These are phyloP conservation scores for Clarias gariepinus DNA, from an alignment of 2,113 vertebrate genomes.

Conservation along the genomic window DNA sequence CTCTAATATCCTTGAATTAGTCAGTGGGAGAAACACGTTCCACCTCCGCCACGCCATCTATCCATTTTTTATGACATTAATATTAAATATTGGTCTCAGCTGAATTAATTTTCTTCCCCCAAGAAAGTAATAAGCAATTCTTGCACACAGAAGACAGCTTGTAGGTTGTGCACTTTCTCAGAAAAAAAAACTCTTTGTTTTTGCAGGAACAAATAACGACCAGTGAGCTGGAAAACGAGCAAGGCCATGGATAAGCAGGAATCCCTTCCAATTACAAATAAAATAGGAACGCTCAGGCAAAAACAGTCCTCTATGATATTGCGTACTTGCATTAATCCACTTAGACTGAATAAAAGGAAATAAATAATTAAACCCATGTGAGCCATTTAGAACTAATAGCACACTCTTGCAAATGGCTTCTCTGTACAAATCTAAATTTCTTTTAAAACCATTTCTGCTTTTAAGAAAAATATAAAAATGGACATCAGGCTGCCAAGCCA, in stretches of 20 bases:
- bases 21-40: conserved; percentile 26
- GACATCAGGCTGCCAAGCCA: conserved; percentile 15
- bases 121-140: conserved; percentile 43
- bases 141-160: background rate
- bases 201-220: conserved; percentile 22
- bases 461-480: conserved; percentile 12
- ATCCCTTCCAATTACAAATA: background rate
- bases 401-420: background rate
- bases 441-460: conserved; percentile 31
- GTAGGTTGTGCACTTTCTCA: conserved; percentile 27
- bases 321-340: background rate
- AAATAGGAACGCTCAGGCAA: background rate
- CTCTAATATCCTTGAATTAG: conserved; percentile 50
- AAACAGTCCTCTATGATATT: background rate
- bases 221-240: background rate
- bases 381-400: conserved; percentile 21
- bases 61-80: conserved; percentile 53
- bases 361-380: background rate
- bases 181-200: conserved; percentile 43
- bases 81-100: conserved; percentile 48
- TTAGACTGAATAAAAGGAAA: background rate
- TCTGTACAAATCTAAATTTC: conserved; percentile 18
- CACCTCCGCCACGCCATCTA: conserved; percentile 19
- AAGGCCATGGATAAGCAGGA: conserved; percentile 32
- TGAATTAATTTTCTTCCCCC: conserved; percentile 48